phyloP scores from a whole-genome alignment of 1,140 invertebrate species.

The Drosophila ogumai region DNA sequence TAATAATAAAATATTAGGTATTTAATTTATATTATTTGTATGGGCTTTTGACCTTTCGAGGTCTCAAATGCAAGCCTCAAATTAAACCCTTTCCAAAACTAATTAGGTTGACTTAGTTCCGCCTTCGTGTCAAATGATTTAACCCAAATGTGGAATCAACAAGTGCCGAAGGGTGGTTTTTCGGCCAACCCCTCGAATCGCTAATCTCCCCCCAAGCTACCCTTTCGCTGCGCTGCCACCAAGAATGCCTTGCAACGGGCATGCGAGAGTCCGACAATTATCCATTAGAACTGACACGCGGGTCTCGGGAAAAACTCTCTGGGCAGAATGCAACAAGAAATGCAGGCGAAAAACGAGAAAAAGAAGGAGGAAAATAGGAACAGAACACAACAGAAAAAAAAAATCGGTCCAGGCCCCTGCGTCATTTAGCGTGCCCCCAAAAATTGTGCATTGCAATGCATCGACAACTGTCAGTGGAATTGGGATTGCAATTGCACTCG shows the following conservation, averaged over 20 bases:
- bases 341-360: slow-evolving; percentile 35
- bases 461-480: slow-evolving; percentile 55
- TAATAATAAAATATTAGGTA: not conserved
- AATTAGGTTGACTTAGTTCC: slow-evolving; percentile 5
- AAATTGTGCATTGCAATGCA: slow-evolving; percentile 44
- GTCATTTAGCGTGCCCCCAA: slow-evolving; percentile 67
- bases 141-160: slow-evolving; percentile 25
- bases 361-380: slow-evolving; percentile 8
- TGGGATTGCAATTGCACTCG: slow-evolving; percentile 78
- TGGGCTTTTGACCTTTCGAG: not conserved
- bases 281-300: slow-evolving; percentile 80
- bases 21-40: not conserved
- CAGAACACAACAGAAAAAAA: too few species aligned
- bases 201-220: slow-evolving; percentile 43
- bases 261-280: slow-evolving; percentile 76
- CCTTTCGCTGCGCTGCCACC: slow-evolving; percentile 6
- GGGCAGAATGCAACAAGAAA: slow-evolving; percentile 20
- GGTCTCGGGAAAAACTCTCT: slow-evolving; percentile 23
- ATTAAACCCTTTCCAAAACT: not conserved
- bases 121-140: slow-evolving; percentile 11
- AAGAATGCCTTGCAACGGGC: slow-evolving; percentile 42
- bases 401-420: slow-evolving; percentile 39
- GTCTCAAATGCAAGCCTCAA: not conserved
- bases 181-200: slow-evolving; percentile 1
- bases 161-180: slow-evolving; percentile 13